Evolutionary conservation across 2,113 vertebrate genomes (phyloP).

Genomic region (Cercopithecus mona): DNA sequence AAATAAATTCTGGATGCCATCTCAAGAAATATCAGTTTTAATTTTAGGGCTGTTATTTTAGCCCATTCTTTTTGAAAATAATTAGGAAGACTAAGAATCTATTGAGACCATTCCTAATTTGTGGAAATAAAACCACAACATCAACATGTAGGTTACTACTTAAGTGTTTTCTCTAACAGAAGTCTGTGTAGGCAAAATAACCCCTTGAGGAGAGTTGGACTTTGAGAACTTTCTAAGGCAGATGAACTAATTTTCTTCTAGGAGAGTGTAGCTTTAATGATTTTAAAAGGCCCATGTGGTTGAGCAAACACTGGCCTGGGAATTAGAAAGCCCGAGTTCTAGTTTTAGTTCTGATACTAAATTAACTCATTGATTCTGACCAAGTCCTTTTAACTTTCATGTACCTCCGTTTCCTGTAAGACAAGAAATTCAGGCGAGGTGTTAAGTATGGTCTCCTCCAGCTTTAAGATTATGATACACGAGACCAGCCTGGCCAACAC

Average conservation of each 20-base stretch:
- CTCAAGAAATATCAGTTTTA: conserved; percentile 13
- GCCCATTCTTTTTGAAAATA: conserved; percentile 46
- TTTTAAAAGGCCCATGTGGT: not conserved
- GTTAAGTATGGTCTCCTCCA: not conserved
- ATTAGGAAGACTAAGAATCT: conserved; percentile 5
- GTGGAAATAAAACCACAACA: conserved; percentile 24
- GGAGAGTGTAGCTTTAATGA: not conserved
- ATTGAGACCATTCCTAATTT: not conserved
- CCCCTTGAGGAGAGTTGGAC: not conserved
- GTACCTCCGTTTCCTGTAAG: not conserved
- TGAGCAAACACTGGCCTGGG: conserved; percentile 2
- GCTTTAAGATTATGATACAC: not conserved
- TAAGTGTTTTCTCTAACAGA: conserved; percentile 25
- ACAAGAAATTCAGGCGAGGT: not conserved
- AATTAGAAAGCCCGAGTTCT: conserved; percentile 25
- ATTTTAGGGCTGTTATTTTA: conserved; percentile 53
- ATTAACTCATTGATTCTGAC: not conserved
- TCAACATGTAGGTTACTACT: not conserved
- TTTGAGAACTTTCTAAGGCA: conserved; percentile 15
- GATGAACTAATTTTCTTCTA: not conserved
- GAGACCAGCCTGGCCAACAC: too few relatives aligned
- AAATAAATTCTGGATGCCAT: conserved; percentile 1
- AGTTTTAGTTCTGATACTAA: conserved; percentile 22
- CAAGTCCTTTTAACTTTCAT: not conserved
- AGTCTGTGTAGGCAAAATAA: not conserved